Base-by-base conservation (phyloP, 2,888 invertebrate species). In the Lysandra bellargus region DNA sequence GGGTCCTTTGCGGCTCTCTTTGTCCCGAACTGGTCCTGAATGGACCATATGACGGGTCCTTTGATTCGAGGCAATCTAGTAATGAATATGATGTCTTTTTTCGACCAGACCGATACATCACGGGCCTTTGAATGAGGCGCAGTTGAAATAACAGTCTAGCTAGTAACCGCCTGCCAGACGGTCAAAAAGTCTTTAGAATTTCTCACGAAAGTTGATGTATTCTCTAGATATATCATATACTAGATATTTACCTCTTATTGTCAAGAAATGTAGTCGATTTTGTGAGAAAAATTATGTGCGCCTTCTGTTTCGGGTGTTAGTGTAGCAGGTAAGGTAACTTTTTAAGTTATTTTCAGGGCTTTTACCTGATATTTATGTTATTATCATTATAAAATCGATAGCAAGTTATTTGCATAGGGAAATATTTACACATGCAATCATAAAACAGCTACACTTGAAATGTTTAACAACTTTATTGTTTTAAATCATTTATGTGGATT, bases 1-100 rank as follows among this genome's bases (percentile, higher is more conserved):
- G 94, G 94, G 94, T 92, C 89, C 89, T 92, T 93, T 93, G 93
- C 89, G 92, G 92, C 92, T 87, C 89, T 88, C 90, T 90, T 94
- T 94, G 90, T 94, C 83, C 82, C 80, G 80, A 83, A 93, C 93
- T 89, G 90, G 94, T 92, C 87, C 80, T 87, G 87, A 89, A 90
- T 88, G 88, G 88, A 91, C 89, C 92, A 92, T 93, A 91, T 93
- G 93, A 93, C 91, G 88, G 89, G 86, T 86, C 86, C 88, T 92
- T 93, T 92, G 89, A 92, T 86, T 83, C 85, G 85, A 85, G 84
- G 86, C 83, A 87, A 86, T 85, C 82, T 83, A 82, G 84, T 84
- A 84, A 86, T 89, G 84, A 88, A 89, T 88, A 85, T 85, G 82
- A 84, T 83, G 82, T 83, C 85, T 88, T 89, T 88, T 87, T 88